These are phyloP conservation scores for Eriocheir sinensis DNA, from an alignment of 1,140 invertebrate species.

Conservation along the genomic window DNA sequence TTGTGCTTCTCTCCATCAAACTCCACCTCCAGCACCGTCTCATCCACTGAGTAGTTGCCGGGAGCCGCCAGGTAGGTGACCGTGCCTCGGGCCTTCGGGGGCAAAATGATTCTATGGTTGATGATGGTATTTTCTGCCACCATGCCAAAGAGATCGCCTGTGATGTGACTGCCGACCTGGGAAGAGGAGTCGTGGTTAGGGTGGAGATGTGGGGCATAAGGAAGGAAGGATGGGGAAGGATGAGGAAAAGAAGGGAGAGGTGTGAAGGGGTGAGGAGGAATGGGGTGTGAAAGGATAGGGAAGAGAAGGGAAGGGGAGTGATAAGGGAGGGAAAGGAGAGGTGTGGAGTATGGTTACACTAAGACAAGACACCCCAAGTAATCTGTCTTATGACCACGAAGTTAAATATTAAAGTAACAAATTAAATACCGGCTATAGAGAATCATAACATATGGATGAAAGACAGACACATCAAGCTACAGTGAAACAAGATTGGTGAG, in stretches of 20 bases:
- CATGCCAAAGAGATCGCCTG: conserved; percentile 97
- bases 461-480: too few relatives aligned
- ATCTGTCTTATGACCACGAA: too few relatives aligned
- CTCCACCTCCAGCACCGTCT: conserved; percentile 97
- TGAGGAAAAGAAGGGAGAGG: neutral
- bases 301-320: neutral
- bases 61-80: conserved; percentile 97
- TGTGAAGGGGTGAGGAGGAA: neutral
- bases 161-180: conserved; percentile 96
- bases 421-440: too few relatives aligned
- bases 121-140: conserved; percentile 99
- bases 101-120: conserved; percentile 97
- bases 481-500: too few relatives aligned
- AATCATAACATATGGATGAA: too few relatives aligned
- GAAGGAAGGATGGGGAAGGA: neutral
- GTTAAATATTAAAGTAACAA: too few relatives aligned
- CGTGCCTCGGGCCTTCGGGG: conserved; percentile 96
- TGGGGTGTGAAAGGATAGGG: neutral
- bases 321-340: neutral
- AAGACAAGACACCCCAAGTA: too few relatives aligned
- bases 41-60: conserved; percentile 96
- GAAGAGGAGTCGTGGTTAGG: neutral
- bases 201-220: neutral
- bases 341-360: too few relatives aligned
- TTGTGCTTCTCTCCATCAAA: conserved; percentile 97